Base-by-base conservation (phyloP, 2,888 invertebrate genomes). In the Ophonus ardosiacus region DNA sequence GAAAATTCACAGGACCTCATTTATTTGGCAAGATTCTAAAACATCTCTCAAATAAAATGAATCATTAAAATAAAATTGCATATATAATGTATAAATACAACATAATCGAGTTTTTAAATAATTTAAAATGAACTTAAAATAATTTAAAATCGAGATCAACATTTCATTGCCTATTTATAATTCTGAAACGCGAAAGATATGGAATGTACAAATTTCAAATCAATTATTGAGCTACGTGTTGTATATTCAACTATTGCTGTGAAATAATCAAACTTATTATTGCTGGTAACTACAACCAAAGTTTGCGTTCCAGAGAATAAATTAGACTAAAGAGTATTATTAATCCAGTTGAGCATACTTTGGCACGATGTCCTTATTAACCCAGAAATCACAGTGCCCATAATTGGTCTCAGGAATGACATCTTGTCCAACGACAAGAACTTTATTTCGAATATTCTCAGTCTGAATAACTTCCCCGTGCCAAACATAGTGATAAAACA, bases 401-500 rank as follows among this genome's bases (percentile, higher is more conserved):
- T 96, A 94, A 56, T 94, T 94, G 17, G 92, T 92, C 79, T 93
- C 93, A 0, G 94, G 92, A 6, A 95, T 91, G 13, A 94, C 92
- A 90, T 96, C 96, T 89, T 96, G 96, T 0, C 93, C 96, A 0
- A 97, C 94, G 24, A 95, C 92, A 57, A 96, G 91, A 15, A 96
- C 93, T 86, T 92, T 92, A 65, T 92, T 90, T 2, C 90, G 90
- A 17, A 90, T 89, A 8, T 93, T 92, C 43, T 92, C 91, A 84
- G 94, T 94, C 7, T 93, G 93, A 10, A 93, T 92, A 84, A 96
- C 92, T 86, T 93, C 93, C n/a, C 96, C 97, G 87, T 95, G 94
- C 93, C 95, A 94, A 0, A 97, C 96, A 88, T 94, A 97, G 88
- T 96, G 94, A 90, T 96, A 97, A 91, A 97, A 97, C 40, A 97